Conservation (phyloP, 2,113 vertebrate genomes). For the Otis tarda region DNA sequence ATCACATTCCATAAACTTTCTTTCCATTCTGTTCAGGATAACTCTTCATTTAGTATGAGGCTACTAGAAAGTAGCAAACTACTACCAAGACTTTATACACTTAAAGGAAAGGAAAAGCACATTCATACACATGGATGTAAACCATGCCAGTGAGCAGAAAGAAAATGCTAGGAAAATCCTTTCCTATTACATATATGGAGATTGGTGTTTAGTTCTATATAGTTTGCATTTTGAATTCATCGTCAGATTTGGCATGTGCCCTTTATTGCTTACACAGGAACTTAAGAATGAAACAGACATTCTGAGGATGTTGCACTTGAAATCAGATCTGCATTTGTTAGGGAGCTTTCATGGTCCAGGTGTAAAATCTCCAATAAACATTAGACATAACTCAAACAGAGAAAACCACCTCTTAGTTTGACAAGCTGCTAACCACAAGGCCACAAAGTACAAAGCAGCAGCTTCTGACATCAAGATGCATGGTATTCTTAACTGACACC, state of each 20-base stretch:
- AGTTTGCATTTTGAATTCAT: neutral
- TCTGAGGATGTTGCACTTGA: neutral
- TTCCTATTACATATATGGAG: neutral
- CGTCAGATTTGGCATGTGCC: neutral
- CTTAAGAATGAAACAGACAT: conserved; percentile 13
- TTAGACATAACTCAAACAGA: conserved; percentile 15
- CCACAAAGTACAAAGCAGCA: conserved; percentile 40
- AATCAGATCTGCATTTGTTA: neutral
- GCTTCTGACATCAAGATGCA: conserved; percentile 3
- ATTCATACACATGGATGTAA: neutral
- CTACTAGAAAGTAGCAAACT: neutral
- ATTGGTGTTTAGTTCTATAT: neutral
- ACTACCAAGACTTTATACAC: neutral
- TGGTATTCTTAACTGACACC: conserved; percentile 50
- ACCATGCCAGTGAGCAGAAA: neutral
- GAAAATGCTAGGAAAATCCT: conserved; percentile 28
- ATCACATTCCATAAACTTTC: neutral
- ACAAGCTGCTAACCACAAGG: conserved; percentile 28
- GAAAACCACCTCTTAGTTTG: conserved; percentile 22
- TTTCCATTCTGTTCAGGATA: neutral
- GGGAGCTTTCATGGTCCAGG: conserved; percentile 56
- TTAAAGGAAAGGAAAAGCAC: neutral
- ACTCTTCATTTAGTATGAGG: neutral
- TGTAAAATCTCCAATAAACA: conserved; percentile 60
- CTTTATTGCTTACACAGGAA: neutral